These are phyloP conservation scores for Cairina moschata DNA, from an alignment of 2,113 vertebrate genomes.

Conservation along the genomic window DNA sequence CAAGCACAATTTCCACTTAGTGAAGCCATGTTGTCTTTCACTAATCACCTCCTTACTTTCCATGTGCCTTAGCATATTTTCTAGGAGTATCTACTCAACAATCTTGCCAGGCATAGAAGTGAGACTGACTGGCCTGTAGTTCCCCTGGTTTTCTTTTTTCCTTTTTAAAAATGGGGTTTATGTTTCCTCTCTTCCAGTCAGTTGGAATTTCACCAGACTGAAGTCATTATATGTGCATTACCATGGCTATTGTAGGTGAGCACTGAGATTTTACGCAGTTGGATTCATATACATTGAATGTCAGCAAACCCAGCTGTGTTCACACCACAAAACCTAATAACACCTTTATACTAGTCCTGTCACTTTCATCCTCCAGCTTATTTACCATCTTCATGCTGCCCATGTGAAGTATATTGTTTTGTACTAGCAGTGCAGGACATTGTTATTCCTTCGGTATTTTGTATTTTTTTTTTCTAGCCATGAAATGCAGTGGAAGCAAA, in stretches of 20 bases:
- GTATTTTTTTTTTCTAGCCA: neutral
- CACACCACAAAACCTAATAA: neutral
- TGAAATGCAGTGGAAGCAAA: neutral
- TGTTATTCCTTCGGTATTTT: neutral
- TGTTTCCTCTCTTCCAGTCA: too few relatives aligned
- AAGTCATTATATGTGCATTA: neutral
- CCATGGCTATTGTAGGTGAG: accelerated
- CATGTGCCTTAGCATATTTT: too few relatives aligned
- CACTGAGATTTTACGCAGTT: neutral
- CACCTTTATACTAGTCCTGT: neutral
- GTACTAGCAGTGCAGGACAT: neutral
- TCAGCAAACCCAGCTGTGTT: neutral
- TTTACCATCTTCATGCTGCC: neutral
- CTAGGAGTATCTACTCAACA: too few relatives aligned
- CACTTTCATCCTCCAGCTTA: neutral
- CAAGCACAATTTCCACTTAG: too few relatives aligned
- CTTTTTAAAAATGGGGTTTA: too few relatives aligned
- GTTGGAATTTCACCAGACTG: too few relatives aligned
- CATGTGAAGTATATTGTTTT: accelerated
- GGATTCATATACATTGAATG: neutral
- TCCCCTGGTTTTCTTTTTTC: too few relatives aligned
- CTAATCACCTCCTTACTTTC: too few relatives aligned
- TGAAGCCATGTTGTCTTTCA: too few relatives aligned
- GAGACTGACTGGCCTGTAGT: too few relatives aligned
- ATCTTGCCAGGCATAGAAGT: too few relatives aligned